A percentile compares a stretch with the other conserved stretches of the same genome.
phyloP scores from a whole-genome alignment of 2,888 invertebrate genomes.

The Seira sanloemensis region DNA sequence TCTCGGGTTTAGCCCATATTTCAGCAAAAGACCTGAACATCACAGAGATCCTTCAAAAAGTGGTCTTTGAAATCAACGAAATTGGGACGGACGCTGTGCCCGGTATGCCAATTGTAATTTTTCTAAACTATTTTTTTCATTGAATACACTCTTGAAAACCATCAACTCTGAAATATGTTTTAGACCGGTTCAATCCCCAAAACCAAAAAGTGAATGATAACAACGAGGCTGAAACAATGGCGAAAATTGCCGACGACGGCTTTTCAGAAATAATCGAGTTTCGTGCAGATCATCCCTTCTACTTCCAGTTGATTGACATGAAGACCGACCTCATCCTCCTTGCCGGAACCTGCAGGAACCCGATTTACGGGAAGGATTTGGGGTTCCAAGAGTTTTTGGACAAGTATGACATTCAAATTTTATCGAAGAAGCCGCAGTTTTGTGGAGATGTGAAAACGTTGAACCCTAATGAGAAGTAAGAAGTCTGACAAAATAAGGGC shows the following conservation, averaged over 20 bases:
- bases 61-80: constrained; percentile 37
- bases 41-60: constrained; percentile 51
- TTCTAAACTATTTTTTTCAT: not conserved
- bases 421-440: not conserved
- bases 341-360: constrained; percentile 47
- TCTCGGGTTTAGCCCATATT: constrained; percentile 27
- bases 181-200: too few relatives aligned
- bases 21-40: constrained; percentile 33
- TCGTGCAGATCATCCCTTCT: constrained; percentile 46
- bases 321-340: constrained; percentile 48
- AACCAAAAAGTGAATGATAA: too few relatives aligned
- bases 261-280: constrained; percentile 41
- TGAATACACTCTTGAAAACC: too few relatives aligned
- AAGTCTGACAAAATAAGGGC: too few relatives aligned
- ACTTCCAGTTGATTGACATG: constrained; percentile 58
- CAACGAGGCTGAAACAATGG: constrained; percentile 9
- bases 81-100: constrained; percentile 23
- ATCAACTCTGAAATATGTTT: too few relatives aligned
- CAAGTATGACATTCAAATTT: constrained; percentile 39
- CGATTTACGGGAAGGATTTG: constrained; percentile 24
- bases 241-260: not conserved
- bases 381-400: constrained; percentile 35
- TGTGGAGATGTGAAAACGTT: not conserved
- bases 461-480: too few relatives aligned
- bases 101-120: constrained; percentile 10